These are phyloP conservation scores for Acronicta psi DNA, from an alignment of 2,888 invertebrate species.

Conservation along the genomic window DNA sequence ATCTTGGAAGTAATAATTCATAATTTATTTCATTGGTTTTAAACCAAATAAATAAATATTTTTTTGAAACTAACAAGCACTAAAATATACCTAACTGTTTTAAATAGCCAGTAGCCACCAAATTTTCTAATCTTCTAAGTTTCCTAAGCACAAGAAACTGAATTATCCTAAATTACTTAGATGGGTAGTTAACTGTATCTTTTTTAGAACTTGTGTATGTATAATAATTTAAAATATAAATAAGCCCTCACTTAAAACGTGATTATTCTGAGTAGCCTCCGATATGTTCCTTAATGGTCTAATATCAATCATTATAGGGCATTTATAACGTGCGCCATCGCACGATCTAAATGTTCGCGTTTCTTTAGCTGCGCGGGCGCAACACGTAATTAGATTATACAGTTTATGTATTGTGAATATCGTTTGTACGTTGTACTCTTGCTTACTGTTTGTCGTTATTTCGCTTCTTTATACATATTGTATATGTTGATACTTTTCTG, in stretches of 20 bases:
- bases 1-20: background rate
- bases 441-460: constrained; percentile 15
- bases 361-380: constrained; percentile 37
- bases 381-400: constrained; percentile 18
- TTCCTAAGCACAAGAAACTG: too few species aligned
- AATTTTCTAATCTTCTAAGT: too few species aligned
- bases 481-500: background rate
- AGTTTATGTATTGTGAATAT: constrained; percentile 16
- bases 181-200: too few species aligned
- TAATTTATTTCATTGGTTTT: too few species aligned
- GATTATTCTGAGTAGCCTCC: constrained; percentile 24
- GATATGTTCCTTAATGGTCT: constrained; percentile 34
- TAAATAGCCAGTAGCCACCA: too few species aligned
- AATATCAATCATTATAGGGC: constrained; percentile 45
- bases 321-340: constrained; percentile 42
- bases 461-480: constrained; percentile 11
- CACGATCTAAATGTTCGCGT: constrained; percentile 46
- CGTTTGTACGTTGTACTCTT: constrained; percentile 7
- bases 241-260: constrained; percentile 17
- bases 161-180: too few species aligned
- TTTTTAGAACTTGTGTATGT: too few species aligned
- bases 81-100: too few species aligned
- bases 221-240: background rate
- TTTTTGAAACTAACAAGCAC: too few species aligned
- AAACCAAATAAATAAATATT: background rate